Evolutionary conservation across 2,888 invertebrate species (phyloP), one percentile per base, ranked within the genome.

Genomic region (Meganola albula): DNA sequence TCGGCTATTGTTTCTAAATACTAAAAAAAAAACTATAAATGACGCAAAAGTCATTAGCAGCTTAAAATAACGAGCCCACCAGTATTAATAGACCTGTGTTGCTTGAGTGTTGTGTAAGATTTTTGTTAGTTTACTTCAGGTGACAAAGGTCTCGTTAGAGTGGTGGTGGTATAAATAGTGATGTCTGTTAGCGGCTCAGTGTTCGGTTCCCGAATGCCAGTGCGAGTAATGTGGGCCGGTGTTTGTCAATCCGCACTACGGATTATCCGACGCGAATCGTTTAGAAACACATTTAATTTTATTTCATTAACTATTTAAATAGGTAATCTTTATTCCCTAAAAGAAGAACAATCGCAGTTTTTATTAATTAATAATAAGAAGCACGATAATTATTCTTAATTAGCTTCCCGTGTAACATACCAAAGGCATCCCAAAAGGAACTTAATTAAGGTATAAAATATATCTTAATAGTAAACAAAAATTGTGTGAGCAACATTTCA

Each of bases 191-290:
- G 58, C 75, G 59, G 60, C 40, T 54, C 56, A 54, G 58, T 62
- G 63, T 69, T 71, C 57, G 69, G 75, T 74, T 75, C 75, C 75
- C 72, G 77, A 77, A 79, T 79, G 63, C 79, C 75, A 70, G 70
- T 67, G 62, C 55, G 61, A 64, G 62, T 68, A 72, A 76, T 74
- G 74, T 76, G 69, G 75, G 65, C 51, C 78, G 70, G 49, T 59
- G 63, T 62, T 48, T 67, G 74, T 79, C 79, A 74, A 71, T 80
- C 79, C 52, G 49, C 67, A 55, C 48, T 41, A 37, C 24, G 40
- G 50, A 49, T 54, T 37, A 44, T 43, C 43, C 39, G 50, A n/a
- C 34, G 50, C 44, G 40, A 50, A 48, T 45, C 52, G 47, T 42
- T 48, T 48, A 46, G 48, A 50, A n/a, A n/a, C n/a, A n/a, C n/a